Evolutionary conservation across 2,797 vertebrate species (phyloP).

Genomic region (Odontamblyopus rebecca): DNA sequence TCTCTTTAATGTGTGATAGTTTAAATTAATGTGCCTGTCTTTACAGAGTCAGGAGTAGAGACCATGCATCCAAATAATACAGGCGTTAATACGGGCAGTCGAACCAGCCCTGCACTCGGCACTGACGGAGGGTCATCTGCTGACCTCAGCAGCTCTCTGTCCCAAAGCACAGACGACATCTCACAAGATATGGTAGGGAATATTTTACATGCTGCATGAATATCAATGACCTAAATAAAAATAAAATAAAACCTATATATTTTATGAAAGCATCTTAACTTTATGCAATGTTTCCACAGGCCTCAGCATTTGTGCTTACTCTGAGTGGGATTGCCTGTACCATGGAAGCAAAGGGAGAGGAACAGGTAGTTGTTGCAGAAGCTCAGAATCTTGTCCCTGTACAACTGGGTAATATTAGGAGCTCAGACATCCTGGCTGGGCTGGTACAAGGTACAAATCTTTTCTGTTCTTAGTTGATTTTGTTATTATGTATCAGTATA

Average conservation of each 20-base stretch:
- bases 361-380: constrained; percentile 83
- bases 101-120: constrained; percentile 70
- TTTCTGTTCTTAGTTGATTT: neutral
- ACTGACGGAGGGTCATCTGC: constrained; percentile 80
- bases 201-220: neutral
- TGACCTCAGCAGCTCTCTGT: constrained; percentile 86
- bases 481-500: neutral
- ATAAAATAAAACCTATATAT: neutral
- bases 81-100: constrained; percentile 50
- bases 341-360: constrained; percentile 82
- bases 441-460: constrained; percentile 63
- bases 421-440: constrained; percentile 81
- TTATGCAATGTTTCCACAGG: constrained; percentile 69
- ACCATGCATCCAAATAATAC: constrained; percentile 74
- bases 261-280: neutral
- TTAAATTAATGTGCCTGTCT: constrained; percentile 12
- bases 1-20: neutral
- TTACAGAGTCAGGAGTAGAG: constrained; percentile 84
- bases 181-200: constrained; percentile 81
- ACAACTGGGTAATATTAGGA: constrained; percentile 83
- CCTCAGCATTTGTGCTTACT: constrained; percentile 85
- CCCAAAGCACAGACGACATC: constrained; percentile 84
- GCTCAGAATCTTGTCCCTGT: constrained; percentile 77
- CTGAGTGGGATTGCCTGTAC: constrained; percentile 80
- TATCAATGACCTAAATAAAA: neutral